Percentiles rank a stretch among this genome's conserved stretches.
Evolutionary conservation across 2,113 vertebrate species (phyloP).

Genomic region (Engystomops pustulosus): DNA sequence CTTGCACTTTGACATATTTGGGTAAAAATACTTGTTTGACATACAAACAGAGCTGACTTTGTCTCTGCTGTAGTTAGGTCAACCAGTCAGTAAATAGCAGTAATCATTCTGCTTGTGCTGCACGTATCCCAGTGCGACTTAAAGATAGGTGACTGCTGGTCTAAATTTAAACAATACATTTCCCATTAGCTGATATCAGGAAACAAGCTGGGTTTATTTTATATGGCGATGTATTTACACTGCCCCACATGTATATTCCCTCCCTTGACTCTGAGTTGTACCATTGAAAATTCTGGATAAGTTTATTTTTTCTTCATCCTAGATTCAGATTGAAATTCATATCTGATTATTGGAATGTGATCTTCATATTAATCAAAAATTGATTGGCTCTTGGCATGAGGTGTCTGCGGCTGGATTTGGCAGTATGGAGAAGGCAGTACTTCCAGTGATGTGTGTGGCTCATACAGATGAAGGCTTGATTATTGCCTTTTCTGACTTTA

Average conservation of each 20-base stretch:
- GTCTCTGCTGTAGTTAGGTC: too few species aligned
- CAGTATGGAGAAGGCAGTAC: background rate
- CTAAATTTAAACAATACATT: background rate
- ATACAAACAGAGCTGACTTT: too few species aligned
- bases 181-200: constrained; percentile 12
- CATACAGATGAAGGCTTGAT: constrained; percentile 7
- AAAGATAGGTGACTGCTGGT: constrained; percentile 7
- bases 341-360: constrained; percentile 9
- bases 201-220: background rate
- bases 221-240: background rate
- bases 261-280: background rate
- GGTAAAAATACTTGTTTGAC: too few species aligned
- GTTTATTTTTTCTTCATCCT: background rate
- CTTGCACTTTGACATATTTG: too few species aligned
- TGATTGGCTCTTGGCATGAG: constrained; percentile 18
- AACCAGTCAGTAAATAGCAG: background rate
- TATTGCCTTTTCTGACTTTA: background rate
- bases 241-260: background rate
- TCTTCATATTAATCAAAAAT: constrained; percentile 1
- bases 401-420: background rate
- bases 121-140: constrained; percentile 28
- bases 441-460: background rate
- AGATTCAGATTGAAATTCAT: background rate
- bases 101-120: background rate
- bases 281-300: background rate